Percentiles rank a stretch among this genome's conserved stretches.
These are phyloP conservation scores for Xenentodon cancila DNA, from an alignment of 2,797 vertebrate genomes.

Conservation along the genomic window DNA sequence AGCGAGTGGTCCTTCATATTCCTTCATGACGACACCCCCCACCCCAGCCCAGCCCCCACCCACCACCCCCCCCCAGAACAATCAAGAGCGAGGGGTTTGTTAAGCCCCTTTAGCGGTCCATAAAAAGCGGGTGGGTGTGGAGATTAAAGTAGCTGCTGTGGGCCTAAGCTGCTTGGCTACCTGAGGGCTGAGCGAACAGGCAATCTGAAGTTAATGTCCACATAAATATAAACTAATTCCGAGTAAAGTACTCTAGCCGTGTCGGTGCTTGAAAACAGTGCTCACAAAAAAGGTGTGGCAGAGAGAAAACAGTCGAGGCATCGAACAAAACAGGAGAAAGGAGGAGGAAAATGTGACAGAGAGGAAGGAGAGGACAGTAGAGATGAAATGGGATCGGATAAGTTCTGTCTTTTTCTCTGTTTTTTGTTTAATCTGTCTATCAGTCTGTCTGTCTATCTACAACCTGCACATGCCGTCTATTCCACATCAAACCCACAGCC, in stretches of 20 bases:
- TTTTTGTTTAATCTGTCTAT: constrained; percentile 68
- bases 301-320: constrained; percentile 44
- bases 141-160: constrained; percentile 52
- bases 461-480: constrained; percentile 51
- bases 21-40: constrained; percentile 76
- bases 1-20: constrained; percentile 74
- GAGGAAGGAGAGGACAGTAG: constrained; percentile 29
- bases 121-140: constrained; percentile 36
- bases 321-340: constrained; percentile 49
- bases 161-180: constrained; percentile 53
- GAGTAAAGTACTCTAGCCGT: constrained; percentile 25
- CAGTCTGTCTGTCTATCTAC: constrained; percentile 66
- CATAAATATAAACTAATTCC: constrained; percentile 22
- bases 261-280: constrained; percentile 40
- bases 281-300: constrained; percentile 61
- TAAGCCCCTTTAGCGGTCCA: constrained; percentile 62
- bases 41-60: too few relatives aligned
- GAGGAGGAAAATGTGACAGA: constrained; percentile 43
- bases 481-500: constrained; percentile 44
- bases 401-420: constrained; percentile 35
- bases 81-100: constrained; percentile 57
- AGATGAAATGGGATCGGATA: constrained; percentile 46
- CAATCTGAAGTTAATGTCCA: constrained; percentile 47
- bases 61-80: constrained; percentile 64
- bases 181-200: constrained; percentile 34